These are phyloP conservation scores for Saccostrea cuccullata DNA, from an alignment of 1,140 invertebrate genomes.

Conservation along the genomic window DNA sequence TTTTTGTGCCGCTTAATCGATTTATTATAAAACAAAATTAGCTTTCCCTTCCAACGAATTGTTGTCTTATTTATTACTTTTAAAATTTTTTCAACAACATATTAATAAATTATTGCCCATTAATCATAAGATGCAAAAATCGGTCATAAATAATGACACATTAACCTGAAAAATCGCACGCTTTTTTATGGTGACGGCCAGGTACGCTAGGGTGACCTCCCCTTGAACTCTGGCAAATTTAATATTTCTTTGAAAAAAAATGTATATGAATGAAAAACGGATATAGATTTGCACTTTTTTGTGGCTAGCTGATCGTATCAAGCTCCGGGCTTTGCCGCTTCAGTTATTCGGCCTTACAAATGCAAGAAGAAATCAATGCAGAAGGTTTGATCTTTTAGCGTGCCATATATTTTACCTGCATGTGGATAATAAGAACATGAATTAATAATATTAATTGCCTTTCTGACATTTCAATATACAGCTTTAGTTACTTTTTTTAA, in stretches of 20 bases:
- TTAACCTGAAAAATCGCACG: not conserved
- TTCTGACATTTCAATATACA: not conserved
- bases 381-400: not conserved
- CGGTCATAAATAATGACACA: slow-evolving; percentile 1
- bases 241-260: slow-evolving; percentile 37
- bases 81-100: not conserved
- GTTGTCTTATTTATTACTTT: too few relatives aligned
- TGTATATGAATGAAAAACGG: slow-evolving; percentile 31
- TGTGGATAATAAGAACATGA: not conserved
- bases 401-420: not conserved
- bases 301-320: slow-evolving; percentile 11
- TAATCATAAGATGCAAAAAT: slow-evolving; percentile 17
- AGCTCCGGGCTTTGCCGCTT: not conserved
- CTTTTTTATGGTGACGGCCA: not conserved
- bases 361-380: not conserved
- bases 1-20: too few relatives aligned
- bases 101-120: slow-evolving; percentile 11
- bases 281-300: slow-evolving; percentile 36
- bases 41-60: too few relatives aligned
- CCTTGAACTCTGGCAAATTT: slow-evolving; percentile 30
- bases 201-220: not conserved
- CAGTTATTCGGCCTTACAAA: not conserved
- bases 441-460: slow-evolving; percentile 23
- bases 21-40: too few relatives aligned
- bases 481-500: not conserved